A percentile compares a stretch with the other conserved stretches of the same genome.
Conservation (phyloP, 2,113 vertebrate species). For the Hippolais icterina region DNA sequence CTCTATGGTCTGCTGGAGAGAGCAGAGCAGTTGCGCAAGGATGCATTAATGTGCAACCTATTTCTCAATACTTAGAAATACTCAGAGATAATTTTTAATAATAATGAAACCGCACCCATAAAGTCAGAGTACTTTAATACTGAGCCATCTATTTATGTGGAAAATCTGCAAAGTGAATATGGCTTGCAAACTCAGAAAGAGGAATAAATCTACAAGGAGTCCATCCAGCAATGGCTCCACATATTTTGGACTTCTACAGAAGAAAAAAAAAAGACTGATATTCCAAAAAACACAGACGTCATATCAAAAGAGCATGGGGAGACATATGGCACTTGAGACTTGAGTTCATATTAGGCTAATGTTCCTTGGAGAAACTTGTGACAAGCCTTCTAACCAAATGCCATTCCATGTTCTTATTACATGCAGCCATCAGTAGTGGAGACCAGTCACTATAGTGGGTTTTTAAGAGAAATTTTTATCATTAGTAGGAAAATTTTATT, state of each 20-base stretch:
- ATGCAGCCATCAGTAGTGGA: fast-evolving
- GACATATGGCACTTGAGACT: neutral
- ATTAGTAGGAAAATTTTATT: neutral
- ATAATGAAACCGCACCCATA: neutral
- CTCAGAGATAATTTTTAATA: neutral
- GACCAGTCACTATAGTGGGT: fast-evolving
- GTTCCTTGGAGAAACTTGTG: neutral
- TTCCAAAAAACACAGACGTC: neutral
- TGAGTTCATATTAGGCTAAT: neutral
- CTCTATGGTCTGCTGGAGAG: fast-evolving
- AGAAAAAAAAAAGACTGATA: neutral
- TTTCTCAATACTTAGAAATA: neutral
- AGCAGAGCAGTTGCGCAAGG: neutral
- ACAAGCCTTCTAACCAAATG: neutral
- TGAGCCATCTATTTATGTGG: neutral
- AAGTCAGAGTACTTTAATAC: neutral
- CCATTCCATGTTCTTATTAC: neutral
- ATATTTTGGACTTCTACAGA: neutral
- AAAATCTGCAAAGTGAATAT: neutral
- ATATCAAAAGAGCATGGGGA: neutral
- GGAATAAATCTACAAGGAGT: neutral
- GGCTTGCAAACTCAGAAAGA: neutral
- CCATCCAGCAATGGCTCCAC: neutral
- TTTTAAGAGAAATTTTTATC: neutral
- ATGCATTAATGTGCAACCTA: neutral